Conservation (phyloP, 2,888 invertebrate genomes). For the Drosophila subsilvestris region DNA sequence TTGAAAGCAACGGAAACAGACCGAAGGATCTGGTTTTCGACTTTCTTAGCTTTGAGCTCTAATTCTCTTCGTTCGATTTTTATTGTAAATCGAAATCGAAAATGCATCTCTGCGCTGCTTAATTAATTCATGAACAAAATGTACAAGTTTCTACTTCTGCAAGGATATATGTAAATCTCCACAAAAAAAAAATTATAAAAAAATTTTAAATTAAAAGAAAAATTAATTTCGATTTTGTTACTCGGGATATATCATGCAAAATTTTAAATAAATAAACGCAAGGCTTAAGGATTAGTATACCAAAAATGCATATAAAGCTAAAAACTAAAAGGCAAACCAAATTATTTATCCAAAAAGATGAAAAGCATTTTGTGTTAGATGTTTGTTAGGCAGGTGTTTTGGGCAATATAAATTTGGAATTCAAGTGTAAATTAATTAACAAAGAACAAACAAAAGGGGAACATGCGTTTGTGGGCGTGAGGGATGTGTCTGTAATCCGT, state of each 20-base stretch:
- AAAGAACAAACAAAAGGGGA: slow-evolving; percentile 1
- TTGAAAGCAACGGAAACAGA: too few relatives aligned
- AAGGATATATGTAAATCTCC: background rate
- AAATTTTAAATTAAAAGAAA: background rate
- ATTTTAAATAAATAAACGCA: background rate
- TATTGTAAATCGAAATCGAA: too few relatives aligned
- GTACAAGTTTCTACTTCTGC: background rate
- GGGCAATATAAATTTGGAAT: slow-evolving; percentile 3
- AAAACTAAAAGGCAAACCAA: slow-evolving; percentile 14
- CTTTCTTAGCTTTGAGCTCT: too few relatives aligned
- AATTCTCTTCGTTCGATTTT: too few relatives aligned
- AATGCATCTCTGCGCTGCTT: too few relatives aligned
- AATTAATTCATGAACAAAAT: too few relatives aligned
- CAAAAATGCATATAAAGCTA: background rate
- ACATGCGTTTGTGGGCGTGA: slow-evolving; percentile 12
- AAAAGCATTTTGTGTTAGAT: background rate
- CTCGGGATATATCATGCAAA: background rate
- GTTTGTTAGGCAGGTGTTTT: too few relatives aligned
- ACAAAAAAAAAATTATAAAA: background rate
- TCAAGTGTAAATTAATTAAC: background rate
- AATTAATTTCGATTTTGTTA: background rate
- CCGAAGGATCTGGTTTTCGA: too few relatives aligned
- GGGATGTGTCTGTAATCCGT: slow-evolving; percentile 35
- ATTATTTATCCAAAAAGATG: slow-evolving; percentile 4
- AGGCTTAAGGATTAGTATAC: background rate